Percentiles rank a stretch among this genome's conserved stretches.
These are phyloP conservation scores for Ctenopoma kingsleyae DNA, from an alignment of 2,797 vertebrate species.

Conservation along the genomic window DNA sequence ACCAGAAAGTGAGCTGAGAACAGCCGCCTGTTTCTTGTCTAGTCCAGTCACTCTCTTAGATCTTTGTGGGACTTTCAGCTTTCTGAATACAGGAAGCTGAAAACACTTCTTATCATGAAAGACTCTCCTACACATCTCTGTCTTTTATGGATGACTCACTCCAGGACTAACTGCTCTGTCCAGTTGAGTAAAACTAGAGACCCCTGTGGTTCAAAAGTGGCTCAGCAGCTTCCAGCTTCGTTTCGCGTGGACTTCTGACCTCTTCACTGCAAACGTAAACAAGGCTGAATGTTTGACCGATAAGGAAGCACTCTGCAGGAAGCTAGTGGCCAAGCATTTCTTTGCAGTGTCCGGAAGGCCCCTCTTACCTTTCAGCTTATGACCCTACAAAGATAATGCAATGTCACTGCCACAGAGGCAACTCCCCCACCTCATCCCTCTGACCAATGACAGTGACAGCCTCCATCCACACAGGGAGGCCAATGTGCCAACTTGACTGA, in stretches of 20 bases:
- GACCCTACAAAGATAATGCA: constrained; percentile 66
- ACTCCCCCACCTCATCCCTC: constrained; percentile 26
- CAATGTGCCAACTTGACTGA: neutral
- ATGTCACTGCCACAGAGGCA: constrained; percentile 52
- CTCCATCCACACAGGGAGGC: constrained; percentile 18
- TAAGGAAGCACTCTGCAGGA: constrained; percentile 75
- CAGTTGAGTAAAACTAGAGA: constrained; percentile 50
- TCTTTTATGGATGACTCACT: constrained; percentile 40
- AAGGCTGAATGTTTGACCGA: constrained; percentile 77
- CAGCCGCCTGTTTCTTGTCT: constrained; percentile 26
- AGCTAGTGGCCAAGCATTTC: constrained; percentile 58
- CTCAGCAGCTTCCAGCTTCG: constrained; percentile 45
- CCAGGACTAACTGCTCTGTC: constrained; percentile 64
- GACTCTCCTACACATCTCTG: constrained; percentile 18
- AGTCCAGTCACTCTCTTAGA: constrained; percentile 2
- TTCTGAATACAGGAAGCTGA: constrained; percentile 21
- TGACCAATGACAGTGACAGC: constrained; percentile 39
- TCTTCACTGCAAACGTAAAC: constrained; percentile 81
- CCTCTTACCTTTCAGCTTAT: constrained; percentile 55
- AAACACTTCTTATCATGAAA: constrained; percentile 36
- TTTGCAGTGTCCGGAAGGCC: constrained; percentile 64
- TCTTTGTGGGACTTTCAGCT: constrained; percentile 2
- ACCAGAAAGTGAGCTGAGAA: neutral
- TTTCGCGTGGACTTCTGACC: constrained; percentile 77
- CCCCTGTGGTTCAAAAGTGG: constrained; percentile 58